Conservation (phyloP, 2,113 vertebrate species). For the Lophochroa leadbeateri region DNA sequence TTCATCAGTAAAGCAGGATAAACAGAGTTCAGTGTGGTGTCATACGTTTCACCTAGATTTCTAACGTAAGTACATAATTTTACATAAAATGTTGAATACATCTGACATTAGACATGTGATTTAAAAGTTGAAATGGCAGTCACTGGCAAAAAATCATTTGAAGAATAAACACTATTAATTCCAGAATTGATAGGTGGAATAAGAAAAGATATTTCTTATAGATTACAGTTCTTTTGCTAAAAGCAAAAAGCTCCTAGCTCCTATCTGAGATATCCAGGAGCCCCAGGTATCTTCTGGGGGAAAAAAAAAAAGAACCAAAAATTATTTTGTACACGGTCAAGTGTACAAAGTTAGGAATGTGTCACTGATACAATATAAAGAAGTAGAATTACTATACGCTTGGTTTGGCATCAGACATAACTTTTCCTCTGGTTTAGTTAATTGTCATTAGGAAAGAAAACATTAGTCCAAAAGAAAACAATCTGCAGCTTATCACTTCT, state of each 20-base stretch:
- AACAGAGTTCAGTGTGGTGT: background rate
- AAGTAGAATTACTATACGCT: background rate
- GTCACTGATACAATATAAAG: background rate
- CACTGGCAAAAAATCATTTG: background rate
- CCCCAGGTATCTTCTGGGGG: background rate
- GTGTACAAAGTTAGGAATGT: background rate
- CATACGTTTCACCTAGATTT: background rate
- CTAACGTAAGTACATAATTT: background rate
- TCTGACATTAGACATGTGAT: background rate
- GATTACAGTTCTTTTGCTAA: background rate
- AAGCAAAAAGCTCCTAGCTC: background rate
- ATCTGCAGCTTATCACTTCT: background rate
- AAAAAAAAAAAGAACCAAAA: background rate
- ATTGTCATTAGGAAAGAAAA: background rate
- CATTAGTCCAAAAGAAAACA: background rate
- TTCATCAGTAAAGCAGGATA: background rate
- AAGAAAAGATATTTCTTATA: background rate
- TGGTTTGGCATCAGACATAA: background rate
- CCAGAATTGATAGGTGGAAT: background rate
- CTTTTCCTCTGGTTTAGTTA: background rate
- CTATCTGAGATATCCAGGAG: background rate
- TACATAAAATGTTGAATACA: background rate
- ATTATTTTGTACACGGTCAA: background rate
- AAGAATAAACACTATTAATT: background rate
- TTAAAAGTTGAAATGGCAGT: conserved; percentile 9